phyloP scores from a whole-genome alignment of 2,797 vertebrate genomes.

The Sebastes iracundus region DNA sequence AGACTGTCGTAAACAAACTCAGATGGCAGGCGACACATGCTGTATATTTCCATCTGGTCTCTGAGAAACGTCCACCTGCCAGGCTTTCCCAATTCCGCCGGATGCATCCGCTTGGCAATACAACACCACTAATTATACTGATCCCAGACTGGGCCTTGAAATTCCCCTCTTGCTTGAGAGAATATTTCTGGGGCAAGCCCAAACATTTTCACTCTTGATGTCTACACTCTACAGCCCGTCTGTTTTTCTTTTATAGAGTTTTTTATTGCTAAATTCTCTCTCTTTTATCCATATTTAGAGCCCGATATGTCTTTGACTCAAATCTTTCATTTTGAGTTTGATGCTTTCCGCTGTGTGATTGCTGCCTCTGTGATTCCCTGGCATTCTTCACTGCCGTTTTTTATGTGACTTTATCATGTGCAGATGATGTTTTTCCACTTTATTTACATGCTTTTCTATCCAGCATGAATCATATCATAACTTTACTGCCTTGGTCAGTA shows the following conservation, averaged over 20 bases:
- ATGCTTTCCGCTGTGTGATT: not conserved
- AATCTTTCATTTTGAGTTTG: conserved; percentile 11
- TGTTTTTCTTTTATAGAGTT: conserved; percentile 52
- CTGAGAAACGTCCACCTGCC: conserved; percentile 68
- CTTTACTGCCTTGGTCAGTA: not conserved
- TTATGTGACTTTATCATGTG: not conserved
- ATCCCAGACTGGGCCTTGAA: conserved; percentile 71
- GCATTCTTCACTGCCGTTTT: not conserved
- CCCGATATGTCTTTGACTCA: conserved; percentile 4
- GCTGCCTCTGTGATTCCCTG: not conserved
- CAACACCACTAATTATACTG: conserved; percentile 77
- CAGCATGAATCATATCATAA: conserved; percentile 23
- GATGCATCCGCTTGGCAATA: conserved; percentile 67
- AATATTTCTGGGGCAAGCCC: conserved; percentile 55
- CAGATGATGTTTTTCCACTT: conserved; percentile 14
- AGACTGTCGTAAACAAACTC: conserved; percentile 57
- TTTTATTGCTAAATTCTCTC: conserved; percentile 25
- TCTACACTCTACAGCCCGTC: conserved; percentile 35
- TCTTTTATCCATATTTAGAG: conserved; percentile 31
- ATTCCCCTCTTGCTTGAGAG: conserved; percentile 61
- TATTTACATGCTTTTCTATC: not conserved
- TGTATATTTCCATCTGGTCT: conserved; percentile 64
- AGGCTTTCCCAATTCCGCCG: conserved; percentile 66
- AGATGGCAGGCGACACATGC: conserved; percentile 38
- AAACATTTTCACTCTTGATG: conserved; percentile 60